Evolutionary conservation across 2,113 vertebrate species (phyloP).

Genomic region (Fregata magnificens): DNA sequence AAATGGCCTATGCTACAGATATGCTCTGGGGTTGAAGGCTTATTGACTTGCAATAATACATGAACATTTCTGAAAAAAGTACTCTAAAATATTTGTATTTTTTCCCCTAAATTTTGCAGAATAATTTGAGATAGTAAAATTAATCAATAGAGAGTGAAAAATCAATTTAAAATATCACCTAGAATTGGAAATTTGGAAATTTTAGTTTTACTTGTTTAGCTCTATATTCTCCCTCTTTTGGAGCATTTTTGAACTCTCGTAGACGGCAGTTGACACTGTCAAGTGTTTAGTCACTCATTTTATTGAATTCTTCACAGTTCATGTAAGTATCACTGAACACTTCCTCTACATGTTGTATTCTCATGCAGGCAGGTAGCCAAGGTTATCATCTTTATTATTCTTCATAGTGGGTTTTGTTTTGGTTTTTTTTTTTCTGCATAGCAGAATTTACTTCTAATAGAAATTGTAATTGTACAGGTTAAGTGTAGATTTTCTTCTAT

Average conservation of each 20-base stretch:
- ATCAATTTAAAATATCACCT: neutral
- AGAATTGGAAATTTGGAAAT: neutral
- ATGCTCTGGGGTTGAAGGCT: neutral
- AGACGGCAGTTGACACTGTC: neutral
- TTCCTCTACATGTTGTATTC: neutral
- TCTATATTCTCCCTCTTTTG: neutral
- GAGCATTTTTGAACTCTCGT: neutral
- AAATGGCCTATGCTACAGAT: neutral
- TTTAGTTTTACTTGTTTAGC: neutral
- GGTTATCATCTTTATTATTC: neutral
- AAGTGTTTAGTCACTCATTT: neutral
- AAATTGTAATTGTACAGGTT: neutral
- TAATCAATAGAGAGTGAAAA: neutral
- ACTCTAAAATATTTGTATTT: neutral
- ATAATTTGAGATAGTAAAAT: neutral
- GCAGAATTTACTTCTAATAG: neutral
- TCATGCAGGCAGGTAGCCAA: neutral
- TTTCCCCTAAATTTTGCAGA: neutral
- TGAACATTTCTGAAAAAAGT: neutral
- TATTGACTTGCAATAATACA: neutral
- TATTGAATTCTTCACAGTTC: neutral
- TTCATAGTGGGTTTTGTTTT: neutral
- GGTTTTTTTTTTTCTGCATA: neutral
- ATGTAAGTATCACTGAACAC: neutral
- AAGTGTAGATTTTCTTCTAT: neutral